Evolutionary conservation across 2,888 invertebrate species (phyloP).

Genomic region (Spatulosminthurus flaviceps): DNA sequence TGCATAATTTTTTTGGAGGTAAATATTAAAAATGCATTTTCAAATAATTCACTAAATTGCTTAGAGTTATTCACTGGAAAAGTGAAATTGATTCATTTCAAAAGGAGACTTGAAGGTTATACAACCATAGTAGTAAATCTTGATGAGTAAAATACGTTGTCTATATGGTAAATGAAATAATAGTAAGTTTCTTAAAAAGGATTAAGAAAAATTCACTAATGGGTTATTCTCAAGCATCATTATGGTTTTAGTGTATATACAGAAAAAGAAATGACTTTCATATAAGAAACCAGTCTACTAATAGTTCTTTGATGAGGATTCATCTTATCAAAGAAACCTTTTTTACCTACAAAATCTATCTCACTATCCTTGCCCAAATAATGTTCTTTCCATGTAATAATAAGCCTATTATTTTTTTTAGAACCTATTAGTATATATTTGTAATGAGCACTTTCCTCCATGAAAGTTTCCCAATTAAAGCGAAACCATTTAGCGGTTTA

Average conservation of each 20-base stretch:
- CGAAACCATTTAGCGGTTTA: slow-evolving; percentile 28
- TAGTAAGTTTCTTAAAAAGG: too few relatives aligned
- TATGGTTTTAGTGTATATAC: background rate
- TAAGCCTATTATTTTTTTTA: background rate
- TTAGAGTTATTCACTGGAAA: too few relatives aligned
- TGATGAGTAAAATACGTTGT: too few relatives aligned
- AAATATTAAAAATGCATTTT: too few relatives aligned
- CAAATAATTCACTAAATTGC: too few relatives aligned
- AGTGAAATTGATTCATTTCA: too few relatives aligned
- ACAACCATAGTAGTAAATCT: too few relatives aligned
- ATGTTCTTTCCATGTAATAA: background rate
- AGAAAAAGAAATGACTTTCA: background rate
- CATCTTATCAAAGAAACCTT: background rate
- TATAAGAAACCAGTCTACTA: background rate
- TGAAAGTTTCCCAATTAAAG: slow-evolving; percentile 25
- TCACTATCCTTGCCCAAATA: background rate
- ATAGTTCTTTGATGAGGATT: background rate
- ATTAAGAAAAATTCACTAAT: background rate
- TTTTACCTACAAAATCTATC: background rate
- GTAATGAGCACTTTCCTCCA: background rate
- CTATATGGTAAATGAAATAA: too few relatives aligned
- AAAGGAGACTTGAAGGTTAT: too few relatives aligned
- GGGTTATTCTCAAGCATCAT: background rate
- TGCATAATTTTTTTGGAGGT: too few relatives aligned
- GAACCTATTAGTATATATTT: too few relatives aligned